Base-by-base conservation (phyloP, 30 jellyfish, hydroid and myxozoan genomes). In the Kudoa iwatai region DNA sequence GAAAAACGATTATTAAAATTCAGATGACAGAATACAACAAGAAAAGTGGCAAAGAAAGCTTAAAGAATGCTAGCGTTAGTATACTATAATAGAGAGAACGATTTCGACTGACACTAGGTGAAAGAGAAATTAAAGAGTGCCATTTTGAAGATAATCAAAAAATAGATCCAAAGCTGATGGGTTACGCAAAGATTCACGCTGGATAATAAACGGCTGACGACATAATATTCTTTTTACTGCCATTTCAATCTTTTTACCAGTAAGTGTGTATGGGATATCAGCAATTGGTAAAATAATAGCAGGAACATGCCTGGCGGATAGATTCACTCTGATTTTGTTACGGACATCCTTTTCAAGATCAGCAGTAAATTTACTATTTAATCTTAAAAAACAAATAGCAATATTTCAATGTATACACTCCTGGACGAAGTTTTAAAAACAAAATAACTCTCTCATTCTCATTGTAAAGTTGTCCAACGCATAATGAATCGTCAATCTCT, bases 191-290 rank as follows among this genome's bases (percentile, higher is more conserved):
- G 87, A 58, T 7, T 86, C 92, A 36, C 83, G 38, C 33, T 61
- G 67, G 13, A 55, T 33, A 17, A 71, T 38, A 33, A 47, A 82
- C 53, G 61, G 84, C 39, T 86, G 84, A 16, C 62, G 26, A n/a
- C n/a, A n/a, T 14, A 77, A 53, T 26, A 77, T 77, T 26, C 63
- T 49, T 44, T 77, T 77, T 24, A 77, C 88, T 23, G 88, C 88
- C 3, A 77, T 82, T 48, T 77, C 96, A 7, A 77, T 87, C 32
- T 77, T 77, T 58, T 77, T 77, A 39, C 96, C 96, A 32, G 67
- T 55, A 10, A 79, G 44, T 45, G 96, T 77, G 53, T 77, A 77
- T 10, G 96, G 96, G 25, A 77, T 77, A 53, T 62, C 87, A 2
- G 18, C 45, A 25, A 49, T 52, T 15, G 68, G 71, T 11, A 63